Base-by-base conservation (phyloP, 2,113 vertebrate species). In the Corythornis cristatus region DNA sequence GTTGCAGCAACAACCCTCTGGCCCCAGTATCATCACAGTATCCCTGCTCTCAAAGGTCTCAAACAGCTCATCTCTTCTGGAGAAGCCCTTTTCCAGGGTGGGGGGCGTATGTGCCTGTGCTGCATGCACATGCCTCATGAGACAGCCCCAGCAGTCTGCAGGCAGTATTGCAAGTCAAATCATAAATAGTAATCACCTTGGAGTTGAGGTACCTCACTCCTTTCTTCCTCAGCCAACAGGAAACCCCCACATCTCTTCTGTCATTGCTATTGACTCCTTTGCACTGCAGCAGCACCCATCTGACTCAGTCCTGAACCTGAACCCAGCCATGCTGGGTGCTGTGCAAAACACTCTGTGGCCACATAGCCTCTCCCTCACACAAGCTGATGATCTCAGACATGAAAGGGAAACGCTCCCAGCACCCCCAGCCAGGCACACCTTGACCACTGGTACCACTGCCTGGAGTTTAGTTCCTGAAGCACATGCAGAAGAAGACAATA, bases 151-250 rank as follows among this genome's bases (percentile, higher is more conserved):
- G 75, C 71, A 53, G 37, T 4, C 71, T 70, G 66, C 68, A 86
- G 88, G 79, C 85, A 40, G 40, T 66, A 54, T 5, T 77, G 68
- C 93, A 90, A 83, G 17, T 46, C 71, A 86, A 91, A 86, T 66
- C 88, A 70, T 33, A 87, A 91, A 85, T 15, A 83, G 42, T 4
- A 73, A n/a, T 66, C 89, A 73, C 35, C 79, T 86, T 37, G 26
- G 88, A 94, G 72, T 8, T 17, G 62, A 94, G 60, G 65, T 51
- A 66, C 75, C 46, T 93, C 58, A 5, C 54, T 70, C 50, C 72
- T 93, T 95, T 96, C 68, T 94, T 86, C 79, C 88, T 80, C 68
- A 64, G 92, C 90, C 90, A 90, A 72, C 60, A 83, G 93, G 80
- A 96, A 94, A 80, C 72, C 79, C 64, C 82, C 68, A 40, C 51